Conservation (phyloP, 2,797 vertebrate genomes). For the Scolopax rusticola region DNA sequence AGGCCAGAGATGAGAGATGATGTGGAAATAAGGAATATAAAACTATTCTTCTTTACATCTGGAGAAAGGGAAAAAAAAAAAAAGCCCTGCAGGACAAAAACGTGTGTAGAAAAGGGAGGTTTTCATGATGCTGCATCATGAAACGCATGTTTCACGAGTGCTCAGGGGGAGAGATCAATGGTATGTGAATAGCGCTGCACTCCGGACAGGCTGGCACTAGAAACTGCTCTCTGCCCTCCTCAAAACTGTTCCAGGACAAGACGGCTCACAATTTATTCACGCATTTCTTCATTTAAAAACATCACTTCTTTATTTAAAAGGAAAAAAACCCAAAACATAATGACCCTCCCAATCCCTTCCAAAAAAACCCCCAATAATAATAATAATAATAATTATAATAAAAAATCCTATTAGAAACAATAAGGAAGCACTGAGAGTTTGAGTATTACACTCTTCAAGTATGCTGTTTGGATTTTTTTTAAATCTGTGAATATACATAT, state of each 20-base stretch:
- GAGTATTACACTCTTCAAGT: slow-evolving; percentile 98
- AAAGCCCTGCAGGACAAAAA: not conserved
- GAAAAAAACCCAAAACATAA: slow-evolving; percentile 60
- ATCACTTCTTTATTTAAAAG: slow-evolving; percentile 81
- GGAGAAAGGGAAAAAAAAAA: not conserved
- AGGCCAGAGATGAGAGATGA: slow-evolving; percentile 30
- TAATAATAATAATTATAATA: slow-evolving; percentile 89
- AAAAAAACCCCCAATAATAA: slow-evolving; percentile 92
- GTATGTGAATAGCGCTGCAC: not conserved
- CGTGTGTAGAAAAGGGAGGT: slow-evolving; percentile 4
- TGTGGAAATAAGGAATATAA: not conserved
- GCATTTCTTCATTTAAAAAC: slow-evolving; percentile 82
- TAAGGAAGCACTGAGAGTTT: slow-evolving; percentile 98
- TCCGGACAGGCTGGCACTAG: slow-evolving; percentile 23
- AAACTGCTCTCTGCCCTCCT: slow-evolving; percentile 63
- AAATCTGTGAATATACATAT: slow-evolving; percentile 81
- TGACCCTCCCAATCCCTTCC: slow-evolving; percentile 76
- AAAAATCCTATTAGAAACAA: slow-evolving; percentile 94
- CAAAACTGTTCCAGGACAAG: slow-evolving; percentile 73
- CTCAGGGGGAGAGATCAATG: slow-evolving; percentile 44
- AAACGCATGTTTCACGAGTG: not conserved
- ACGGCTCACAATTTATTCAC: slow-evolving; percentile 80
- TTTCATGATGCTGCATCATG: slow-evolving; percentile 59
- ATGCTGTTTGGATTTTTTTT: slow-evolving; percentile 86
- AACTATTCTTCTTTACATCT: not conserved